Evolutionary conservation across 2,888 invertebrate genomes (phyloP), one percentile per base, ranked within the genome.

Genomic region (Acleris cristana): DNA sequence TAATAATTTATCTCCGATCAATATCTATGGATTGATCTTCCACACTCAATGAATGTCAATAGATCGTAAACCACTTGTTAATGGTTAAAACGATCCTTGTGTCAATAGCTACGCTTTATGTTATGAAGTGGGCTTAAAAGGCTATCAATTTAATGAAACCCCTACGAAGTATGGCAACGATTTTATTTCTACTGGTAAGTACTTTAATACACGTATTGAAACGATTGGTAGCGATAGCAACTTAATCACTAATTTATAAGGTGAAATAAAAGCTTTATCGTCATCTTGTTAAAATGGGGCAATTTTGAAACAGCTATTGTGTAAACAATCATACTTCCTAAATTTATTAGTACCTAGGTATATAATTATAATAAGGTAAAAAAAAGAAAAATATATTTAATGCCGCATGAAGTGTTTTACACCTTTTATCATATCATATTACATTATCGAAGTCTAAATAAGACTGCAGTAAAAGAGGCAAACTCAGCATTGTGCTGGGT

Each of bases 121-220:
- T 87, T 85, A 86, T 84, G 77, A 77, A 83, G 79, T 76, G 79
- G 74, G 71, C 76, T 76, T 77, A 77, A 77, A 78, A 77, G 82
- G 77, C 86, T 82, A 88, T 87, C 86, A 88, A 88, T 89, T 87
- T 85, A 86, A 83, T 83, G 62, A 84, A 81, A 79, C 81, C 84
- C 75, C 75, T 76, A 76, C 79, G 76, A 76, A 77, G 78, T 76
- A 79, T 76, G 76, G 79, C 80, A 75, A 79, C 81, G 82, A 85
- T 88, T 87, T 87, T 85, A 88, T 87, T 88, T 82, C 85, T 81
- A 86, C 82, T 82, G 78, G 76, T 26, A 26, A 26, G 26, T 82
- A 83, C 80, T 86, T 88, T 87, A 88, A 87, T 84, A 79, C 80
- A 79, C 76, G 84, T 79, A 81, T 82, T 83, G 81, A 80, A 76